phyloP scores from a whole-genome alignment of 2,113 vertebrate species.

The Panurus biarmicus region DNA sequence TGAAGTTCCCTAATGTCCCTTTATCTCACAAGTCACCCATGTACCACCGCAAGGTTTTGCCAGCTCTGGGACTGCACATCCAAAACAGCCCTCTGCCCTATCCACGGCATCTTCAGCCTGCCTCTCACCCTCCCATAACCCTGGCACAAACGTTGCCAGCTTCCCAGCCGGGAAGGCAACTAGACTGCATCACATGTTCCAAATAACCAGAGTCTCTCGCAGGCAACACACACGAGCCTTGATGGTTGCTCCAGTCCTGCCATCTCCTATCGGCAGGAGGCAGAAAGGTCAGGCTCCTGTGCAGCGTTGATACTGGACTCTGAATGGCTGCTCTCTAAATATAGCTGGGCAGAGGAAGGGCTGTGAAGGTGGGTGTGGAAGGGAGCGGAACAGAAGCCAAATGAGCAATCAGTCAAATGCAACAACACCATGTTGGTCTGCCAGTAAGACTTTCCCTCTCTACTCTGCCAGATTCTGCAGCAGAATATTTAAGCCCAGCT shows the following conservation, averaged over 20 bases:
- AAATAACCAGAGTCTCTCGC: not conserved
- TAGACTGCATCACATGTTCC: fast-evolving
- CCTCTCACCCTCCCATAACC: not conserved
- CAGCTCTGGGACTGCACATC: not conserved
- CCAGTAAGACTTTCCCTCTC: not conserved
- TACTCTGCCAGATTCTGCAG: not conserved
- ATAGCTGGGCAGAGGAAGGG: not conserved
- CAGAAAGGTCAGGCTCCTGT: not conserved
- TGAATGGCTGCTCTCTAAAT: not conserved
- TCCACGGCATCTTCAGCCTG: not conserved
- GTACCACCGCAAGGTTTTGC: not conserved
- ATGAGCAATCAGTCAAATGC: not conserved
- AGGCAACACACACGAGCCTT: not conserved
- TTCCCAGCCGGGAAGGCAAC: not conserved
- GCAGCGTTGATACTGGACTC: not conserved
- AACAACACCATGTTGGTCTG: not conserved
- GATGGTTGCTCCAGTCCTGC: not conserved
- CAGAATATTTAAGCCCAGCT: not conserved
- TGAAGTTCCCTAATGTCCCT: not conserved
- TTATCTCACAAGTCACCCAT: not conserved
- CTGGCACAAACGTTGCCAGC: not conserved
- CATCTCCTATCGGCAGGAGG: not conserved
- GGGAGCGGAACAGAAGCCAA: not conserved
- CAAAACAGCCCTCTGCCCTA: not conserved
- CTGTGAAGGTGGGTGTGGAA: not conserved